Conservation (phyloP, 2,888 invertebrate species). For the Athripsodes cinereus region DNA sequence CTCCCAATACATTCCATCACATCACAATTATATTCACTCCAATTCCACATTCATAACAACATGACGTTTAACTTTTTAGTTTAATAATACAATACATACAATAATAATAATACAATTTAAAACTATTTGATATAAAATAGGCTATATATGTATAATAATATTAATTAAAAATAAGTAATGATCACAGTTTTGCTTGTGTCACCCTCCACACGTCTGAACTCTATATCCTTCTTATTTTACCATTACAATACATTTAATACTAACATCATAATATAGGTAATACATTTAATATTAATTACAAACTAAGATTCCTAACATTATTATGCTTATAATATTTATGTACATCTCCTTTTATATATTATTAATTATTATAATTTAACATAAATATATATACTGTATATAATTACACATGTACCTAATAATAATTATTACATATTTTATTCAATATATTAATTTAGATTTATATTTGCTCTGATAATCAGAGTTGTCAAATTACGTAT, state of each 20-base stretch:
- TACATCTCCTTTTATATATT: not conserved
- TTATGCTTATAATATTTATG: slow-evolving; percentile 8
- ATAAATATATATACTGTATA: not conserved
- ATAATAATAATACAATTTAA: slow-evolving; percentile 13
- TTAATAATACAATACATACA: slow-evolving; percentile 6
- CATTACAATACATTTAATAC: not conserved
- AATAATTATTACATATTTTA: slow-evolving; percentile 2
- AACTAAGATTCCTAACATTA: not conserved
- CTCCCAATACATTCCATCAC: too few species aligned
- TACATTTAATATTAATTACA: too few species aligned
- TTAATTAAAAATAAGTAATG: slow-evolving; percentile 16
- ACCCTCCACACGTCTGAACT: slow-evolving; percentile 17
- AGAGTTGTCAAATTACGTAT: slow-evolving; percentile 16
- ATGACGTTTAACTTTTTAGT: too few species aligned
- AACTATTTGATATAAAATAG: slow-evolving; percentile 19
- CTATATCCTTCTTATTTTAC: not conserved
- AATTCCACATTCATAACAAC: too few species aligned
- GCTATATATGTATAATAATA: too few species aligned
- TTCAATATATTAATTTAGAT: not conserved
- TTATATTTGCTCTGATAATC: not conserved
- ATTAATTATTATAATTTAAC: not conserved
- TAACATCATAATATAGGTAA: not conserved
- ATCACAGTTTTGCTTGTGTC: slow-evolving; percentile 23
- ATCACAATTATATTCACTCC: too few species aligned
- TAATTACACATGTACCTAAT: not conserved